Percentiles rank a stretch among this genome's conserved stretches.
Conservation (phyloP, 2,797 vertebrate species). For the Syncerus caffer region DNA sequence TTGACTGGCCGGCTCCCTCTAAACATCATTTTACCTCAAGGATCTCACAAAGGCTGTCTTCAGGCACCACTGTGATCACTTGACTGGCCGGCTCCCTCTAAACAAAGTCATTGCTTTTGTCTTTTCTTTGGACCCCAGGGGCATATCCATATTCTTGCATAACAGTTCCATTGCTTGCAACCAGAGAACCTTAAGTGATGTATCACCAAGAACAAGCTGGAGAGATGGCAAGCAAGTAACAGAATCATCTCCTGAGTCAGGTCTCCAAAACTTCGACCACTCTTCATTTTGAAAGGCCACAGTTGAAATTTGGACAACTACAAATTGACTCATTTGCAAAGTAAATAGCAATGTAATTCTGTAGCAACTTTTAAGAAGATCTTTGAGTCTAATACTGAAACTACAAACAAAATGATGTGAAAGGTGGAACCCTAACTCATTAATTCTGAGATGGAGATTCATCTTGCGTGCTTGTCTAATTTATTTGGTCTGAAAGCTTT, state of each 20-base stretch:
- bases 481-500: slow-evolving; percentile 71
- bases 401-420: not conserved
- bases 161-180: not conserved
- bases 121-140: not conserved
- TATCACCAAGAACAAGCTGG: not conserved
- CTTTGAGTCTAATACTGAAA: not conserved
- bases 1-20: not conserved
- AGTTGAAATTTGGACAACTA: not conserved
- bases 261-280: rapidly evolving
- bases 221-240: not conserved
- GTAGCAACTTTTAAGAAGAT: not conserved
- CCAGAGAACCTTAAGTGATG: not conserved
- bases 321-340: not conserved
- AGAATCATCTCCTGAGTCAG: not conserved
- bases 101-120: not conserved
- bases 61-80: rapidly evolving
- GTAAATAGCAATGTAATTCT: not conserved
- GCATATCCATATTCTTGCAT: not conserved
- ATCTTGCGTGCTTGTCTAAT: slow-evolving; percentile 37
- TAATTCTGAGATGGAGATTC: slow-evolving; percentile 22
- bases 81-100: not conserved
- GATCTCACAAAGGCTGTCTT: not conserved
- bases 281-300: not conserved
- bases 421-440: not conserved
- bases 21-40: not conserved